These are phyloP conservation scores for Acrocephalus arundinaceus DNA, from an alignment of 2,113 vertebrate species.

Conservation along the genomic window DNA sequence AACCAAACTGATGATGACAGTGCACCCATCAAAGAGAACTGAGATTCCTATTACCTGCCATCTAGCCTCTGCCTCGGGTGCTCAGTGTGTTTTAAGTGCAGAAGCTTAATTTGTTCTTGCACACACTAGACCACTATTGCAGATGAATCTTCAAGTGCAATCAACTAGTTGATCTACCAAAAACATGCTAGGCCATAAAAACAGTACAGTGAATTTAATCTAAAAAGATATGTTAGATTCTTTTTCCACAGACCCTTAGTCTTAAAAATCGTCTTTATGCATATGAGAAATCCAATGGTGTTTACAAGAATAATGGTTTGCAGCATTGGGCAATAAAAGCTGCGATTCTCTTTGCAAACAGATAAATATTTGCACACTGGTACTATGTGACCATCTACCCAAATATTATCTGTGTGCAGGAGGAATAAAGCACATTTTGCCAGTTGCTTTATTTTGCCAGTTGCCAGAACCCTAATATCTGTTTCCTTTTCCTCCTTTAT, in stretches of 20 bases:
- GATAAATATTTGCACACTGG: constrained; percentile 61
- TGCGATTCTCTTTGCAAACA: constrained; percentile 54
- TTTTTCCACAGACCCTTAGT: neutral
- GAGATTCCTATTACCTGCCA: neutral
- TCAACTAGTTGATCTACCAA: neutral
- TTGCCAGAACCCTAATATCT: constrained; percentile 8
- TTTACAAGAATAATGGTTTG: constrained; percentile 43
- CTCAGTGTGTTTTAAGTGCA: neutral
- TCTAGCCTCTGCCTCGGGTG: neutral
- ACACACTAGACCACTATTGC: neutral
- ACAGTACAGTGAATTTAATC: neutral
- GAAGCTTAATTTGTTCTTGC: constrained; percentile 6
- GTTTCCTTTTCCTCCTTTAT: neutral
- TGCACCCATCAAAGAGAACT: constrained; percentile 14
- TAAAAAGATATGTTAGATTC: neutral
- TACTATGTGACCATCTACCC: constrained; percentile 54
- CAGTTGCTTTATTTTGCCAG: constrained; percentile 18
- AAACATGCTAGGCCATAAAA: neutral
- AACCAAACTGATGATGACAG: constrained; percentile 36
- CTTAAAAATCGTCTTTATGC: constrained; percentile 20
- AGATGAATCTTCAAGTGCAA: constrained; percentile 3
- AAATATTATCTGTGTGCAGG: constrained; percentile 37
- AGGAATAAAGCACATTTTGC: neutral
- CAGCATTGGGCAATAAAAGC: constrained; percentile 11
- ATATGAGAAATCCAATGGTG: constrained; percentile 10